These are phyloP conservation scores for Thaleichthys pacificus DNA, from an alignment of 2,797 vertebrate genomes.

Conservation along the genomic window DNA sequence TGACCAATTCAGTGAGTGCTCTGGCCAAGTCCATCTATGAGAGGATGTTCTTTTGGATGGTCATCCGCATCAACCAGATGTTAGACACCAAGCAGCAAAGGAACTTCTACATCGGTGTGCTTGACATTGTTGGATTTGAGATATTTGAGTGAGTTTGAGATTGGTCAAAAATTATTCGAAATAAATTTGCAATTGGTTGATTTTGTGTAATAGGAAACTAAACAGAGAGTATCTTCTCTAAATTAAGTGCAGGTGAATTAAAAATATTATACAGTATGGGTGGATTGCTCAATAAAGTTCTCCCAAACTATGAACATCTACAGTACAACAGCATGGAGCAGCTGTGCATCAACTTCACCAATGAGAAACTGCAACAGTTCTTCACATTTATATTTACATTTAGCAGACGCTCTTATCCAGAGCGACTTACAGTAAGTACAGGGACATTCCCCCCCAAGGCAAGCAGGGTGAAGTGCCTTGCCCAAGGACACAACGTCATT, in stretches of 20 bases:
- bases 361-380: constrained; percentile 57
- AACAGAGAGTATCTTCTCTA: constrained; percentile 11
- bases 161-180: too few species aligned
- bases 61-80: constrained; percentile 73
- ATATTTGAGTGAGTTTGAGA: constrained; percentile 69
- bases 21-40: constrained; percentile 77
- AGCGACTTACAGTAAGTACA: too few species aligned
- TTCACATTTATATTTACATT: too few species aligned
- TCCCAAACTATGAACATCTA: neutral
- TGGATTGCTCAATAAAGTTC: too few species aligned
- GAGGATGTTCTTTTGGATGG: constrained; percentile 79
- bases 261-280: too few species aligned
- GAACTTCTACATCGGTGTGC: constrained; percentile 75
- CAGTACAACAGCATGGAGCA: constrained; percentile 62
- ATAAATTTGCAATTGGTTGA: too few species aligned
- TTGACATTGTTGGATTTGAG: neutral
- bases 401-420: too few species aligned
- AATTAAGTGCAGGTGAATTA: too few species aligned
- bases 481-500: too few species aligned
- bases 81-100: constrained; percentile 74
- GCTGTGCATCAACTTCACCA: constrained; percentile 66
- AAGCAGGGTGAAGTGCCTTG: too few species aligned
- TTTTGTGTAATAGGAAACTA: too few species aligned
- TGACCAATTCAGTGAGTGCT: constrained; percentile 62
- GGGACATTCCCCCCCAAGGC: too few species aligned